Percentiles rank a stretch among this genome's conserved stretches.
These are phyloP conservation scores for Oxyruncus cristatus DNA, from an alignment of 2,113 vertebrate genomes.

Conservation along the genomic window DNA sequence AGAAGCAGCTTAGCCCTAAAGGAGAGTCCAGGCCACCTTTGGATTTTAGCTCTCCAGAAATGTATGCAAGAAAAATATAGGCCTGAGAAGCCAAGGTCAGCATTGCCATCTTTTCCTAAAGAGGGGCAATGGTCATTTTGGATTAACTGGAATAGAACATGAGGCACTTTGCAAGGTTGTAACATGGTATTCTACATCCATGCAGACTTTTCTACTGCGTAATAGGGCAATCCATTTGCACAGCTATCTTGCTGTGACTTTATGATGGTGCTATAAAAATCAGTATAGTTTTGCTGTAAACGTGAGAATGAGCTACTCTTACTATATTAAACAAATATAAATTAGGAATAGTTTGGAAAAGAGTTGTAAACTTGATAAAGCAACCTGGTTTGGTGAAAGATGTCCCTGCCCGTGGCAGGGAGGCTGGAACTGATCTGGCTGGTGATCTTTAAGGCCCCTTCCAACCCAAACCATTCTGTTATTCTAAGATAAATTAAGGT, in stretches of 20 bases:
- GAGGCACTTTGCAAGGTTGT: not conserved
- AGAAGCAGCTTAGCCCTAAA: not conserved
- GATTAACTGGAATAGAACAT: not conserved
- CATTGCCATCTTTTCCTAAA: not conserved
- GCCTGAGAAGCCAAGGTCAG: not conserved
- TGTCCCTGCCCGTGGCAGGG: not conserved
- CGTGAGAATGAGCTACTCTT: not conserved
- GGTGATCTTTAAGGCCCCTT: not conserved
- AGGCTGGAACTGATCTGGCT: not conserved
- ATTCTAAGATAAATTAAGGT: not conserved
- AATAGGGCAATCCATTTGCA: not conserved
- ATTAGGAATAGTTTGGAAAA: not conserved
- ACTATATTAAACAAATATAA: not conserved
- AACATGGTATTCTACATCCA: not conserved
- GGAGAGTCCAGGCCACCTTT: not conserved
- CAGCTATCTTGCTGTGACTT: not conserved
- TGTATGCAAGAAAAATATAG: not conserved
- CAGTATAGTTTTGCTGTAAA: not conserved
- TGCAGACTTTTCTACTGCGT: not conserved
- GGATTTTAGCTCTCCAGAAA: not conserved
- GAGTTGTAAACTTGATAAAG: not conserved
- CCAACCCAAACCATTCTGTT: not conserved
- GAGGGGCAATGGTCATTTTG: not conserved
- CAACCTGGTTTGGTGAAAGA: not conserved
- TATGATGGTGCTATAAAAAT: not conserved